phyloP scores from a whole-genome alignment of 1,140 invertebrate genomes.

The Aleiodes sp. region DNA sequence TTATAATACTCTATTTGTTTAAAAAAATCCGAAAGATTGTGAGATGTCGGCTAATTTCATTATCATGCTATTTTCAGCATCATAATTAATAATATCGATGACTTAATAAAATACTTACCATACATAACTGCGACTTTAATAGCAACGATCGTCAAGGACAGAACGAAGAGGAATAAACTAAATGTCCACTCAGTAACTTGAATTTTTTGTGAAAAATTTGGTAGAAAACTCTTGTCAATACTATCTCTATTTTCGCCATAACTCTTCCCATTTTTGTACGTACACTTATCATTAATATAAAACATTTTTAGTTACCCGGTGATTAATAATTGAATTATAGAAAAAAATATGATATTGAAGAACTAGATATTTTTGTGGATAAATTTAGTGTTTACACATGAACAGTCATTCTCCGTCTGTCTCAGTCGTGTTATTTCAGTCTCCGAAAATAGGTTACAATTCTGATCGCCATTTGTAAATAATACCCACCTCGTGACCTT shows the following conservation, averaged over 20 bases:
- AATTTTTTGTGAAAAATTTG: conserved; percentile 16
- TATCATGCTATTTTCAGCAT: too few species aligned
- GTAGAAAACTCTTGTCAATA: background rate
- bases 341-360: background rate
- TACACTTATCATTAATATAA: background rate
- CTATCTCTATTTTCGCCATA: background rate
- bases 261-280: background rate
- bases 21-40: too few species aligned
- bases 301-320: background rate
- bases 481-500: too few species aligned
- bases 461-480: background rate
- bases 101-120: conserved; percentile 39
- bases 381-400: conserved; percentile 11
- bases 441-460: background rate
- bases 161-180: conserved; percentile 42
- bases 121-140: conserved; percentile 49
- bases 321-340: background rate
- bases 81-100: background rate
- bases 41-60: too few species aligned
- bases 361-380: background rate
- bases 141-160: conserved; percentile 47
- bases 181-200: conserved; percentile 49
- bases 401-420: conserved; percentile 5
- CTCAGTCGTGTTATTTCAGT: background rate
- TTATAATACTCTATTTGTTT: too few species aligned